Percentiles rank a stretch among this genome's conserved stretches.
Conservation (phyloP, 2,888 invertebrate genomes). For the Xylota segnis region DNA sequence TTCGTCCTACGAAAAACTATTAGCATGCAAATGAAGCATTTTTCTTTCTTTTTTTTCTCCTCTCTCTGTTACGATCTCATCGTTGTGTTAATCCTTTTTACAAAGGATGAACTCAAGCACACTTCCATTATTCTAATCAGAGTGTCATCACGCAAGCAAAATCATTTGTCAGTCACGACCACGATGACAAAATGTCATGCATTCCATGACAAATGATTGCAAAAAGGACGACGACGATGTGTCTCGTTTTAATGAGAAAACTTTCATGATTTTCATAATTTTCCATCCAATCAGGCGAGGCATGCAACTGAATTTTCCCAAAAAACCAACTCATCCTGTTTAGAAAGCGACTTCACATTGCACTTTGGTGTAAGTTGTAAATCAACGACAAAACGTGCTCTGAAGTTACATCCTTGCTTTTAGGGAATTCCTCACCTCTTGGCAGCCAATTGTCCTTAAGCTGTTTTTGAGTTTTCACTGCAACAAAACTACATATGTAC, state of each 20-base stretch:
- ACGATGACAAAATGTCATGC: slow-evolving; percentile 50
- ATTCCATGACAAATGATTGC: slow-evolving; percentile 64
- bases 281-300: slow-evolving; percentile 64
- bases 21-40: slow-evolving; percentile 38
- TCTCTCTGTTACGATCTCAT: not conserved
- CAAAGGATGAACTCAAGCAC: slow-evolving; percentile 27
- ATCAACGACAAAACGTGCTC: slow-evolving; percentile 54
- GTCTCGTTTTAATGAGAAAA: slow-evolving; percentile 67
- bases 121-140: slow-evolving; percentile 69
- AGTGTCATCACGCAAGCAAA: slow-evolving; percentile 54
- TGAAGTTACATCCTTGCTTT: slow-evolving; percentile 43
- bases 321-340: slow-evolving; percentile 53
- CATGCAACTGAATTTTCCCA: slow-evolving; percentile 31
- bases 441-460: slow-evolving; percentile 67
- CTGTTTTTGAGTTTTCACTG: slow-evolving; percentile 54
- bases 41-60: too few relatives aligned
- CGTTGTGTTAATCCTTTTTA: slow-evolving; percentile 9
- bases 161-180: slow-evolving; percentile 65
- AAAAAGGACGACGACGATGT: slow-evolving; percentile 26
- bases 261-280: slow-evolving; percentile 61
- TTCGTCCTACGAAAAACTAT: slow-evolving; percentile 1
- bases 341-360: slow-evolving; percentile 30
- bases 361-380: slow-evolving; percentile 25
- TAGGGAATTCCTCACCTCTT: slow-evolving; percentile 9
- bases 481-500: slow-evolving; percentile 43